Evolutionary conservation across 2,888 invertebrate genomes (phyloP).

Genomic region (Mechanitis mazaeus): DNA sequence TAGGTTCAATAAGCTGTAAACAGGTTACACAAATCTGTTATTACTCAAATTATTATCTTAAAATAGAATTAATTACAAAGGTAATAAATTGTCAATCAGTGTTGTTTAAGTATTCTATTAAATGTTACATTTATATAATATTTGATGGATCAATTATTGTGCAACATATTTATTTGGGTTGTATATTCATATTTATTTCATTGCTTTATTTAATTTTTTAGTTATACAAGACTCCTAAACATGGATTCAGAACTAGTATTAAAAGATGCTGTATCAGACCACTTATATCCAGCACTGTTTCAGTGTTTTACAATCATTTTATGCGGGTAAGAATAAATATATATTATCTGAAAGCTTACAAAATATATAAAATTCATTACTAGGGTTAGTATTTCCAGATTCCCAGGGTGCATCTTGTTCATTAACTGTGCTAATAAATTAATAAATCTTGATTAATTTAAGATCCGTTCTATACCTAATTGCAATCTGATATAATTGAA

Average conservation of each 20-base stretch:
- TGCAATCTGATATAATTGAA: too few species aligned
- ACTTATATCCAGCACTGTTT: conserved; percentile 92
- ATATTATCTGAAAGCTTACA: not conserved
- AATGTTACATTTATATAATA: too few species aligned
- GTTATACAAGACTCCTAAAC: conserved; percentile 6
- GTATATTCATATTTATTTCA: not conserved
- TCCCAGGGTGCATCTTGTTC: too few species aligned
- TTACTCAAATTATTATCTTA: too few species aligned
- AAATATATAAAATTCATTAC: not conserved
- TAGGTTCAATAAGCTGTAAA: too few species aligned
- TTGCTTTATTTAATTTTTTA: conserved; percentile 9
- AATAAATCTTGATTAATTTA: too few species aligned
- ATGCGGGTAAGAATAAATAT: conserved; percentile 82
- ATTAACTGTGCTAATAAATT: too few species aligned
- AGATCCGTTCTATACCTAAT: too few species aligned
- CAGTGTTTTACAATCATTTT: conserved; percentile 95
- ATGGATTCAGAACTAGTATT: conserved; percentile 39
- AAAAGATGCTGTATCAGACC: conserved; percentile 77
- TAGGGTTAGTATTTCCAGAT: not conserved
- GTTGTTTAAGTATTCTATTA: too few species aligned
- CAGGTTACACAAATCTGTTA: too few species aligned
- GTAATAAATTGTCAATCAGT: too few species aligned
- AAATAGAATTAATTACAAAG: too few species aligned
- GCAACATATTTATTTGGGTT: conserved; percentile 6
- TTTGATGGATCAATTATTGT: not conserved